Conservation (phyloP, 2,797 vertebrate species). For the Phoxinus dragarum region DNA sequence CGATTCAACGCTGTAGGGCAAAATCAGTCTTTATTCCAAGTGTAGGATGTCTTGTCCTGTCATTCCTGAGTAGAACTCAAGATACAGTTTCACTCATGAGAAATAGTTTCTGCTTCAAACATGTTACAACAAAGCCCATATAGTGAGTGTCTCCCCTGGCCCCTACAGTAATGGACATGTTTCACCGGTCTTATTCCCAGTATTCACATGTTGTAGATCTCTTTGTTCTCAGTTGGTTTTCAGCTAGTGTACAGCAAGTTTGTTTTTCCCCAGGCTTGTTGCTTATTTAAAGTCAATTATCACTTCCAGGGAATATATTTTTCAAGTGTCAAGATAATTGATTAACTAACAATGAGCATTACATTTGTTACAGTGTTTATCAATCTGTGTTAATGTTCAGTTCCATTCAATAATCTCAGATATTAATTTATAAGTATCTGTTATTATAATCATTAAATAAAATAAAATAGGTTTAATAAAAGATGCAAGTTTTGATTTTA, state of each 20-base stretch:
- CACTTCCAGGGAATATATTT: neutral
- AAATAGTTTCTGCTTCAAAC: slow-evolving; percentile 51
- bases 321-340: neutral
- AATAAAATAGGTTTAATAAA: neutral
- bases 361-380: neutral
- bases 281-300: neutral
- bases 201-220: slow-evolving; percentile 2
- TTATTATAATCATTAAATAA: neutral
- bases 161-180: slow-evolving; percentile 19
- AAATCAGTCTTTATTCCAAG: slow-evolving; percentile 35
- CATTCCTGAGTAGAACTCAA: slow-evolving; percentile 13
- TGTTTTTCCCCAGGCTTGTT: neutral
- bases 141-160: slow-evolving; percentile 1
- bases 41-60: slow-evolving; percentile 28
- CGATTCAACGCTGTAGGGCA: neutral
- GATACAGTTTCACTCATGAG: slow-evolving; percentile 45
- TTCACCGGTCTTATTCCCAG: slow-evolving; percentile 31
- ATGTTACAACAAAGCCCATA: slow-evolving; percentile 49
- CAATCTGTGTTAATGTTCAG: neutral
- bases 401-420: neutral
- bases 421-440: neutral
- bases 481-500: neutral
- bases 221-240: slow-evolving; percentile 26
- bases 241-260: neutral
- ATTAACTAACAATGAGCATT: neutral